Percentiles rank a stretch among this genome's conserved stretches.
These are phyloP conservation scores for Melieria omissa DNA, from an alignment of 2,888 invertebrate genomes.

Conservation along the genomic window DNA sequence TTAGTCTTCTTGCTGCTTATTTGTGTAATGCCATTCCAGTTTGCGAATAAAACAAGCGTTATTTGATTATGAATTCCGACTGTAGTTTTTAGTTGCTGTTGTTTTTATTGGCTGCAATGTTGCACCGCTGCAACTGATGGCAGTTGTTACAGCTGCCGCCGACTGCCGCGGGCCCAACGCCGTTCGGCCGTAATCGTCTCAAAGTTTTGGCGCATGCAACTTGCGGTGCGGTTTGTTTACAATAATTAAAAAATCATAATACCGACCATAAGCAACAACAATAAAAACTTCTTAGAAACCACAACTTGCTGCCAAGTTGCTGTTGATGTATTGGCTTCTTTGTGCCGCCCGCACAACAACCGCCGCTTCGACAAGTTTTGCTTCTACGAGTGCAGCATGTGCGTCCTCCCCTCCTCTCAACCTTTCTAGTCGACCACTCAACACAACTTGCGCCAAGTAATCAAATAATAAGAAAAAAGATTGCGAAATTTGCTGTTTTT, in stretches of 20 bases:
- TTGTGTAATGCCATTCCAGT: constrained; percentile 1
- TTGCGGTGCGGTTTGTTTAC: neutral
- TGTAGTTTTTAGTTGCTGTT: neutral
- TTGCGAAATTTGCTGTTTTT: neutral
- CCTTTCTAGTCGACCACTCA: too few species aligned
- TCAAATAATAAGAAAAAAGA: neutral
- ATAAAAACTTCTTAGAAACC: neutral
- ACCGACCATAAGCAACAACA: too few species aligned
- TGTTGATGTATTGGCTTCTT: too few species aligned
- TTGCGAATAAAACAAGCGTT: neutral
- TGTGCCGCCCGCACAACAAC: too few species aligned
- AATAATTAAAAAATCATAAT: constrained; percentile 1
- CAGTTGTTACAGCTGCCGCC: too few species aligned
- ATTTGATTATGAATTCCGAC: neutral
- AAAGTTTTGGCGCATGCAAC: too few species aligned
- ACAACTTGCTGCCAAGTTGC: neutral
- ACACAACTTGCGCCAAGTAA: neutral
- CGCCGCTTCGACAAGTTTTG: too few species aligned
- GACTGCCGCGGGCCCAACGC: too few species aligned
- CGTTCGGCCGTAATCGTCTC: too few species aligned
- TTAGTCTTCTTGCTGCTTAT: neutral
- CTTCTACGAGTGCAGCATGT: neutral
- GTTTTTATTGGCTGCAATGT: neutral
- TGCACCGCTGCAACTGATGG: neutral
- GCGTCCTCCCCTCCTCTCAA: too few species aligned